Evolutionary conservation across 2,797 vertebrate genomes (phyloP).

Genomic region (Muraenolepis orangiensis): DNA sequence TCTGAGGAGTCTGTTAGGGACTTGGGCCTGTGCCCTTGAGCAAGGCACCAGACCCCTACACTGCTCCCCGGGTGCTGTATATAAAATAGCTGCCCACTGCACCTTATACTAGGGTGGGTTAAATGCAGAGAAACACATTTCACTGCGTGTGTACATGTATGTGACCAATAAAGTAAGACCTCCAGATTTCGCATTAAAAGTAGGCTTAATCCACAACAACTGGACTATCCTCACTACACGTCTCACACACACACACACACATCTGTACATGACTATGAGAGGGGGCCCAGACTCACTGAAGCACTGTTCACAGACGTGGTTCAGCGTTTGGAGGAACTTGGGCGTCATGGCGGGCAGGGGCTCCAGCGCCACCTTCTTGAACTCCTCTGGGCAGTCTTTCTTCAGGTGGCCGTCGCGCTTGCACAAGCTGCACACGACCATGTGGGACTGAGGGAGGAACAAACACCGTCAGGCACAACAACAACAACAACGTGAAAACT

Average conservation of each 20-base stretch:
- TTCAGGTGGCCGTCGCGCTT: conserved; percentile 92
- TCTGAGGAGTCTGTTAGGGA: no score
- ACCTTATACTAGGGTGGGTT: no score
- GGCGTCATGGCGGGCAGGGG: conserved; percentile 81
- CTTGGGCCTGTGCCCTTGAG: no score
- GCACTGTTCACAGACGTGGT: conserved; percentile 89
- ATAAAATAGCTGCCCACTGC: no score
- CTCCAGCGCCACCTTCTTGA: conserved; percentile 88
- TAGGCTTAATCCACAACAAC: no score
- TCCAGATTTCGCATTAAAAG: background rate
- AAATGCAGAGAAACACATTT: no score
- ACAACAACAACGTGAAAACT: background rate
- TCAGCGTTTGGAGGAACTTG: conserved; percentile 79
- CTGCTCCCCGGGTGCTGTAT: no score
- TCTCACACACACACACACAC: no score
- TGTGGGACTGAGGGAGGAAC: conserved; percentile 76
- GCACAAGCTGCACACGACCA: conserved; percentile 89
- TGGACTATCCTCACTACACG: no score
- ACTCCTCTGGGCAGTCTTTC: conserved; percentile 93
- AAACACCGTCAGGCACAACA: background rate
- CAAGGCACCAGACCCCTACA: no score
- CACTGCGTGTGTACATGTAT: no score
- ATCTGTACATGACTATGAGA: background rate
- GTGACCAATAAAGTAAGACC: no score
- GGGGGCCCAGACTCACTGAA: conserved; percentile 75